phyloP scores from a whole-genome alignment of 1,140 invertebrate species.

The Drosophila quadrilineata region DNA sequence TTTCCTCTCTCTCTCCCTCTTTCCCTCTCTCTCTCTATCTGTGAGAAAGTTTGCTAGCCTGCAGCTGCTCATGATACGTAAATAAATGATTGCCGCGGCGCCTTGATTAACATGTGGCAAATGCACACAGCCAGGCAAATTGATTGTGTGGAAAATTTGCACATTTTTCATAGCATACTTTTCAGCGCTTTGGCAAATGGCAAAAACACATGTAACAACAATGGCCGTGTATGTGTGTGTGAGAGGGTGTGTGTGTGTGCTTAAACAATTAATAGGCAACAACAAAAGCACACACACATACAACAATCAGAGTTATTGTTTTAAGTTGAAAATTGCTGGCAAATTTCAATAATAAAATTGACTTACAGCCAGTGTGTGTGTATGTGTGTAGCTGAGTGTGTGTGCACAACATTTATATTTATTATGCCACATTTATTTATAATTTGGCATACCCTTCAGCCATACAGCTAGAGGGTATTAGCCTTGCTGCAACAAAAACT shows the following conservation, averaged over 20 bases:
- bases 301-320: slow-evolving; percentile 44
- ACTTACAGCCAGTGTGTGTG: slow-evolving; percentile 67
- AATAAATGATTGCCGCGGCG: slow-evolving; percentile 37
- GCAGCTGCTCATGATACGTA: slow-evolving; percentile 50
- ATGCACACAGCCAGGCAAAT: slow-evolving; percentile 36
- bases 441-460: slow-evolving; percentile 7
- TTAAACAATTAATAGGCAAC: slow-evolving; percentile 51
- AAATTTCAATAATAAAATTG: slow-evolving; percentile 75
- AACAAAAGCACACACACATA: slow-evolving; percentile 32
- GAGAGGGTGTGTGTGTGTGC: slow-evolving; percentile 8
- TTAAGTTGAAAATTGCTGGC: slow-evolving; percentile 42
- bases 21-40: not conserved
- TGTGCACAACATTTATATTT: slow-evolving; percentile 53
- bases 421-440: slow-evolving; percentile 51
- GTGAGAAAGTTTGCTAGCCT: no score
- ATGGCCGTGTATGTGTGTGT: not conserved
- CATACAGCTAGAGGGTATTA: no score
- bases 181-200: slow-evolving; percentile 71
- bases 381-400: slow-evolving; percentile 1
- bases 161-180: slow-evolving; percentile 73
- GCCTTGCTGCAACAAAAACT: not conserved
- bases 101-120: not conserved
- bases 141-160: slow-evolving; percentile 76
- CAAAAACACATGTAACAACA: slow-evolving; percentile 55
- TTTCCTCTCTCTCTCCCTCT: not conserved